These are phyloP conservation scores for Agrotis clavis DNA, from an alignment of 2,888 invertebrate species.

Conservation along the genomic window DNA sequence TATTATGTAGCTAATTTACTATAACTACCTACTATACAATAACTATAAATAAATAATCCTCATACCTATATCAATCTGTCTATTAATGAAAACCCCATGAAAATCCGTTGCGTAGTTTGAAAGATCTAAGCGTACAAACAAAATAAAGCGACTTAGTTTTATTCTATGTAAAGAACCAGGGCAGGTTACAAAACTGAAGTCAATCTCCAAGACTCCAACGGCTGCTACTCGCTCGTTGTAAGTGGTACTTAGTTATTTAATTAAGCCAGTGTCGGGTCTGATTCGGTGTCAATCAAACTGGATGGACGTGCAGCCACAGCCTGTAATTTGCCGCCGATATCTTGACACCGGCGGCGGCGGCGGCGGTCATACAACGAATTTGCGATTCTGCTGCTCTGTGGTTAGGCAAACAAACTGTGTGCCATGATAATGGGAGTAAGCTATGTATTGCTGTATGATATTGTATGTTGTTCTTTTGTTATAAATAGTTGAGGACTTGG, in stretches of 20 bases:
- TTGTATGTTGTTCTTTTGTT: slow-evolving; percentile 14
- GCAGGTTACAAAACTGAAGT: not conserved
- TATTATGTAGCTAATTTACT: too few species aligned
- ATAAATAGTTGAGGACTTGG: not conserved
- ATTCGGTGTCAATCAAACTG: slow-evolving; percentile 66
- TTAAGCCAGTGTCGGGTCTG: slow-evolving; percentile 54
- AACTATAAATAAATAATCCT: too few species aligned
- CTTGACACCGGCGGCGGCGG: slow-evolving; percentile 49
- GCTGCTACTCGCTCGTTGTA: slow-evolving; percentile 20
- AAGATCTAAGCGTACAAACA: too few species aligned
- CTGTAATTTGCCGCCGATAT: slow-evolving; percentile 70
- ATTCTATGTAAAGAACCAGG: not conserved
- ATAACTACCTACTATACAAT: too few species aligned
- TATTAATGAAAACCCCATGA: too few species aligned
- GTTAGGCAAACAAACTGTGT: slow-evolving; percentile 60
- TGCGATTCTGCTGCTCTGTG: slow-evolving; percentile 59
- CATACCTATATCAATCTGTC: too few species aligned
- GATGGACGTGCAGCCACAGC: slow-evolving; percentile 47
- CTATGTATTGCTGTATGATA: slow-evolving; percentile 1
- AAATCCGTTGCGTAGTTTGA: too few species aligned
- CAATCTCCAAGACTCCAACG: not conserved
- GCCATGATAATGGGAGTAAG: slow-evolving; percentile 27
- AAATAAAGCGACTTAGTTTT: too few species aligned
- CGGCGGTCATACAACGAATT: slow-evolving; percentile 52
- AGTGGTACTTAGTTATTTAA: slow-evolving; percentile 65